These are phyloP conservation scores for Acanthiza pusilla DNA, from an alignment of 2,797 vertebrate species.

Conservation along the genomic window DNA sequence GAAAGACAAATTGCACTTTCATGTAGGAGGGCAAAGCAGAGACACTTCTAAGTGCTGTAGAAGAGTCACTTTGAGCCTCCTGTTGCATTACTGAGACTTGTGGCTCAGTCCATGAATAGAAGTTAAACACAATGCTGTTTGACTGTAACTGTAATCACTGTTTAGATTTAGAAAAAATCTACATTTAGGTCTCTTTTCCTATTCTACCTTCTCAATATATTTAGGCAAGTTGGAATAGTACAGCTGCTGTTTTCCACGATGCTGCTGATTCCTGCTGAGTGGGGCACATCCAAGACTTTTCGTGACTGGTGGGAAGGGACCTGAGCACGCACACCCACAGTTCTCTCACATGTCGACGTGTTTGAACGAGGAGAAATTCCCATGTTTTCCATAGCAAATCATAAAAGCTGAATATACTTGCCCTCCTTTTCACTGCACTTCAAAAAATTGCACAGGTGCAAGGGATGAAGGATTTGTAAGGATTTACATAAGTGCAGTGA, in stretches of 20 bases:
- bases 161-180: background rate
- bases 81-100: background rate
- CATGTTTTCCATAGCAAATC: background rate
- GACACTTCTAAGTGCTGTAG: background rate
- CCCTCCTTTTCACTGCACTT: background rate
- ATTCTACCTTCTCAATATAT: background rate
- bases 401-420: background rate
- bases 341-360: accelerated
- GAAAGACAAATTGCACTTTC: background rate
- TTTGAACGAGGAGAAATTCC: background rate
- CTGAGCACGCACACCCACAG: background rate
- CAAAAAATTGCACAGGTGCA: background rate
- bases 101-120: background rate
- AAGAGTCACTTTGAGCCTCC: background rate
- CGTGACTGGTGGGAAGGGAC: background rate
- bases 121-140: background rate
- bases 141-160: background rate
- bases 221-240: background rate
- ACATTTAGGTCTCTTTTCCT: background rate
- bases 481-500: background rate
- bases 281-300: background rate
- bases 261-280: background rate
- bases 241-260: background rate
- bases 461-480: background rate
- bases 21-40: background rate